phyloP scores from a whole-genome alignment of 2,888 invertebrate species.

The Sphaeridia pumilis region DNA sequence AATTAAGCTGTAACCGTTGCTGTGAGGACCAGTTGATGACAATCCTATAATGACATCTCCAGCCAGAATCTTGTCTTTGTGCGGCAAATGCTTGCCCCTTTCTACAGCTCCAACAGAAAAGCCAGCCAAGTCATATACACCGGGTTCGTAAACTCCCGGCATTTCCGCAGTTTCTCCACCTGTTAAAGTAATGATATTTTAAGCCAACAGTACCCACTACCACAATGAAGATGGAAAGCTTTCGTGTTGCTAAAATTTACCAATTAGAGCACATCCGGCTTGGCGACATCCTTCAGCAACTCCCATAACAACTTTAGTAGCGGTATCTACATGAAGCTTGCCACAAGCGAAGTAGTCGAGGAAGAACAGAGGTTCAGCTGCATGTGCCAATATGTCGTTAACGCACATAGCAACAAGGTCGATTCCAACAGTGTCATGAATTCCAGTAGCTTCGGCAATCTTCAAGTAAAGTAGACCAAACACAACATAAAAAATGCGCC shows the following conservation, averaged over 20 bases:
- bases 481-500: too few species aligned
- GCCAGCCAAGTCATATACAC: slow-evolving; percentile 90
- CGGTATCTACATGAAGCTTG: slow-evolving; percentile 60
- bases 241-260: too few species aligned
- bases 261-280: slow-evolving; percentile 77
- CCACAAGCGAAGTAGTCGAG: slow-evolving; percentile 95
- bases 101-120: slow-evolving; percentile 92
- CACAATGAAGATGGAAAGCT: too few species aligned
- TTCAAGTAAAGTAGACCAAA: slow-evolving; percentile 38
- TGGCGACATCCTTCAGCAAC: slow-evolving; percentile 75
- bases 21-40: slow-evolving; percentile 83
- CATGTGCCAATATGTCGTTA: slow-evolving; percentile 89
- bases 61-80: slow-evolving; percentile 49
- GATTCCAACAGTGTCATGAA: slow-evolving; percentile 75
- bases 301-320: slow-evolving; percentile 68
- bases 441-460: slow-evolving; percentile 67
- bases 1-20: slow-evolving; percentile 86
- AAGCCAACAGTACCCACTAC: too few species aligned
- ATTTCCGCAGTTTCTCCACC: slow-evolving; percentile 95
- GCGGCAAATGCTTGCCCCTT: slow-evolving; percentile 58
- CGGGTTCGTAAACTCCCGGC: slow-evolving; percentile 80
- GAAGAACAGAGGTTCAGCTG: slow-evolving; percentile 91
- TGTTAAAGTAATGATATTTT: slow-evolving; percentile 39
- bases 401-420: slow-evolving; percentile 98
- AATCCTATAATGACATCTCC: slow-evolving; percentile 78